These are phyloP conservation scores for Ispidina lecontei DNA, from an alignment of 2,797 vertebrate species.

Conservation along the genomic window DNA sequence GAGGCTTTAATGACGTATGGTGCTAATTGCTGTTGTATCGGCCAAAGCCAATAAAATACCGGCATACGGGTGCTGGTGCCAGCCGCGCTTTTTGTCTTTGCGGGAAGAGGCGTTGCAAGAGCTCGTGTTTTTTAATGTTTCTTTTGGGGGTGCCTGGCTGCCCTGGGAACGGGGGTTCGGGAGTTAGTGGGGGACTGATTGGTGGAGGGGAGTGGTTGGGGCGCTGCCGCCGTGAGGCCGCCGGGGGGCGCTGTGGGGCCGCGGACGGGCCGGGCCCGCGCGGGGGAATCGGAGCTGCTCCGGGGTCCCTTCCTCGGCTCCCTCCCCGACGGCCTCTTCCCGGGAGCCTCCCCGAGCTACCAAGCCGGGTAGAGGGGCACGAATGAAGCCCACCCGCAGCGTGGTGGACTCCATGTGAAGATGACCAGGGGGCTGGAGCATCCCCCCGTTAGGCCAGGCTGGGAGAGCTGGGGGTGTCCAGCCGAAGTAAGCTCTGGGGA, in stretches of 20 bases:
- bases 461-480: background rate
- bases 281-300: background rate
- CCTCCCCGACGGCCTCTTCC: no score
- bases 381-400: background rate
- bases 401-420: background rate
- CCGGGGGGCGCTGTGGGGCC: background rate
- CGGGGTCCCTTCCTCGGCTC: background rate
- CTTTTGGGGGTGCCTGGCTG: background rate
- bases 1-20: background rate
- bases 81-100: background rate
- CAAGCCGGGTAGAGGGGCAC: background rate
- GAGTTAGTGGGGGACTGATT: no score
- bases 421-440: no score
- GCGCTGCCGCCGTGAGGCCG: background rate
- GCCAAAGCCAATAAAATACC: background rate
- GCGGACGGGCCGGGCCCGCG: background rate
- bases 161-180: no score
- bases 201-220: background rate
- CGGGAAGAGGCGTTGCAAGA: fast-evolving
- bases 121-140: fast-evolving
- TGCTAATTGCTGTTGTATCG: background rate
- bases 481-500: background rate
- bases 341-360: no score
- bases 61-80: fast-evolving
- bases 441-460: background rate